Conservation (phyloP, 2,113 vertebrate genomes). For the Sardina pilchardus region DNA sequence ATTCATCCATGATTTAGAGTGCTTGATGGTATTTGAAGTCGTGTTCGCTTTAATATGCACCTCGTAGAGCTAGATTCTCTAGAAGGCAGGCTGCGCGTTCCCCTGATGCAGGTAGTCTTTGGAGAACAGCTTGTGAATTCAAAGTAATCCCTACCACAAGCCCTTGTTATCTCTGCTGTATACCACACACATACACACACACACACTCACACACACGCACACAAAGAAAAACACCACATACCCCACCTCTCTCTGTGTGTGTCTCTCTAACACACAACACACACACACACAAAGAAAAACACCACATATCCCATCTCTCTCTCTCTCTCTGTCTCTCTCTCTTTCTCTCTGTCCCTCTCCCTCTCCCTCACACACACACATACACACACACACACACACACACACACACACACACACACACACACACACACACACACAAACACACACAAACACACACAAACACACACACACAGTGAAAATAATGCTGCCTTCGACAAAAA, state of each 20-base stretch:
- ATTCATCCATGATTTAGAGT: slow-evolving; percentile 67
- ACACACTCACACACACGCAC: slow-evolving; percentile 34
- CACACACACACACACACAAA: slow-evolving; percentile 8
- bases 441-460: not conserved
- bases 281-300: not conserved
- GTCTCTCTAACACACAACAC: slow-evolving; percentile 3
- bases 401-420: not conserved
- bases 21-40: slow-evolving; percentile 59
- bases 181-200: slow-evolving; percentile 19
- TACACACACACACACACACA: not conserved
- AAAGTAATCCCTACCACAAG: slow-evolving; percentile 45
- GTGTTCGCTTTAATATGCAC: slow-evolving; percentile 65
- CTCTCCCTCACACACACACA: not conserved
- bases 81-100: slow-evolving; percentile 43
- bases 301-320: not conserved
- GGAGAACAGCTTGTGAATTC: slow-evolving; percentile 49
- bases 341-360: not conserved
- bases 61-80: slow-evolving; percentile 44
- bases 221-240: not conserved
- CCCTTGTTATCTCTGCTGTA: slow-evolving; percentile 29
- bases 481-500: slow-evolving; percentile 40
- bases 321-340: not conserved
- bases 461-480: slow-evolving; percentile 6
- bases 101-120: slow-evolving; percentile 52
- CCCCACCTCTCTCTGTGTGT: not conserved